Evolutionary conservation across 2,888 invertebrate species (phyloP).

Genomic region (Epiblema foenella): DNA sequence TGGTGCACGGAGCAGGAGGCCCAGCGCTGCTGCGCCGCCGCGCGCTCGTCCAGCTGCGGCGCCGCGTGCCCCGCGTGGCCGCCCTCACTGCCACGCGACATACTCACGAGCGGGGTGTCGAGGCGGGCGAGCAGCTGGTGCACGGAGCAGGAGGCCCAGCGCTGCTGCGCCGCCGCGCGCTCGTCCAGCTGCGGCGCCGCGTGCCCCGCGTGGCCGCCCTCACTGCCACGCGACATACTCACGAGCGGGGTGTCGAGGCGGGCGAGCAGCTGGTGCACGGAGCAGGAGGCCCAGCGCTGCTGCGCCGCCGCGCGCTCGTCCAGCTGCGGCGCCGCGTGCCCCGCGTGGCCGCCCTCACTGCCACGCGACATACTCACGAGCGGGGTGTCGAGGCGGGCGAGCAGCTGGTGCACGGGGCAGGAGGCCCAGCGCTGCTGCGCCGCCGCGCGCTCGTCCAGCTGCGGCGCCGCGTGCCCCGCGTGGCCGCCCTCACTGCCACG

Average conservation of each 20-base stretch:
- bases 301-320: constrained; percentile 21
- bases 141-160: constrained; percentile 7
- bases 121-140: constrained; percentile 1
- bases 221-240: neutral
- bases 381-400: constrained; percentile 9
- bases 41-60: constrained; percentile 16
- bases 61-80: too few species aligned
- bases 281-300: constrained; percentile 8
- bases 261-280: neutral
- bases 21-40: constrained; percentile 22
- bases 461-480: constrained; percentile 10
- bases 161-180: constrained; percentile 17
- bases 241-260: constrained; percentile 14
- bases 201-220: too few species aligned
- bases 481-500: too few species aligned
- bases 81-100: neutral
- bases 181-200: constrained; percentile 12
- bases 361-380: neutral
- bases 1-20: constrained; percentile 1
- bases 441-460: constrained; percentile 15
- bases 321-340: constrained; percentile 8
- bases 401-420: constrained; percentile 2
- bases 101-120: constrained; percentile 14
- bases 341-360: too few species aligned
- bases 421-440: constrained; percentile 15